Percentiles rank a stretch among this genome's conserved stretches.
Conservation (phyloP, 2,113 vertebrate genomes). For the Furnarius figulus region DNA sequence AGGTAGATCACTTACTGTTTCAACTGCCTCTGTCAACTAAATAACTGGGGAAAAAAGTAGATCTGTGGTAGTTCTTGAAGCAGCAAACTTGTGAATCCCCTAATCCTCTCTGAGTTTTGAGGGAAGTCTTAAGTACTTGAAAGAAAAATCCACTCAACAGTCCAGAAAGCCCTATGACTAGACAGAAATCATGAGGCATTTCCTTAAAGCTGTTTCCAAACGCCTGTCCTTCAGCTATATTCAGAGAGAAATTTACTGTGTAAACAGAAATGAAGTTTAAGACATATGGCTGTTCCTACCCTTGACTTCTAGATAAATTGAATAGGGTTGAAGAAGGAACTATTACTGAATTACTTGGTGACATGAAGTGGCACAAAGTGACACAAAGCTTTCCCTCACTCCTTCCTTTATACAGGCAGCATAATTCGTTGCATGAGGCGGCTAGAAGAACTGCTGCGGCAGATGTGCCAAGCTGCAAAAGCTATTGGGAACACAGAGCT, state of each 20-base stretch:
- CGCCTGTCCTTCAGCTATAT: neutral
- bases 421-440: conserved; percentile 98
- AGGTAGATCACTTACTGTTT: neutral
- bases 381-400: neutral
- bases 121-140: neutral
- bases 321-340: neutral
- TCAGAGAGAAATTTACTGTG: neutral
- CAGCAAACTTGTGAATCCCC: neutral
- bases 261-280: neutral
- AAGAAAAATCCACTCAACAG: neutral
- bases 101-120: rapidly evolving
- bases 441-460: conserved; percentile 91
- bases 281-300: neutral
- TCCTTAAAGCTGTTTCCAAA: neutral
- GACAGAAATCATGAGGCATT: neutral
- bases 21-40: neutral
- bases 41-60: neutral
- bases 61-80: neutral
- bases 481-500: conserved; percentile 97
- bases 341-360: neutral
- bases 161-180: neutral
- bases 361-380: neutral
- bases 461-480: conserved; percentile 98
- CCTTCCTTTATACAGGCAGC: conserved; percentile 80
- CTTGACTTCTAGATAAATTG: neutral